Conservation (phyloP, 2,797 vertebrate genomes). For the Coendou prehensilis region DNA sequence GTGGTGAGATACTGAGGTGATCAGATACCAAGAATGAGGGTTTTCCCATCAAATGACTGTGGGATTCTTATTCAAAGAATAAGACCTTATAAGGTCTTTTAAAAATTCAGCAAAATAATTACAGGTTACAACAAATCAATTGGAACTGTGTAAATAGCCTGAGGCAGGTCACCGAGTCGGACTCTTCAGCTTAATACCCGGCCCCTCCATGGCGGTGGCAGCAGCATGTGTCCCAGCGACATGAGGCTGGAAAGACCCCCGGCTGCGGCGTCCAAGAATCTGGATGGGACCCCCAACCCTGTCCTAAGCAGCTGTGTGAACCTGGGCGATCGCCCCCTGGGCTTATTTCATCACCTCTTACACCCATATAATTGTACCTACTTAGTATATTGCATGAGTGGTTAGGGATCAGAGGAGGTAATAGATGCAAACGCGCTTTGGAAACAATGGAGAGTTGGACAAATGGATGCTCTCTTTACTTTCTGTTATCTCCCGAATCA, state of each 20-base stretch:
- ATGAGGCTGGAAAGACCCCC: background rate
- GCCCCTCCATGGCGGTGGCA: background rate
- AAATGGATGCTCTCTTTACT: background rate
- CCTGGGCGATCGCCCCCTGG: background rate
- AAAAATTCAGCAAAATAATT: slow-evolving; percentile 86
- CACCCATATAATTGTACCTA: background rate
- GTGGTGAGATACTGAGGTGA: background rate
- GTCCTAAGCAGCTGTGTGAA: background rate
- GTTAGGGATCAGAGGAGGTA: background rate
- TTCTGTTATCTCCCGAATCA: background rate
- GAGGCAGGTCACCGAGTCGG: slow-evolving; percentile 76
- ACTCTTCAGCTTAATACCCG: slow-evolving; percentile 5
- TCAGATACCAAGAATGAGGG: background rate
- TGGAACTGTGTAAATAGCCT: slow-evolving; percentile 84
- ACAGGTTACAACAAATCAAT: slow-evolving; percentile 87
- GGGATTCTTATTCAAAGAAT: background rate
- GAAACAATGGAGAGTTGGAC: background rate
- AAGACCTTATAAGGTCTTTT: slow-evolving; percentile 1
- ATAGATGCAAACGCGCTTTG: background rate
- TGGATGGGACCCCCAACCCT: background rate
- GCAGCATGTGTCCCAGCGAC: background rate
- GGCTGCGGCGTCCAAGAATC: rapidly evolving
- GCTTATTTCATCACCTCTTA: background rate
- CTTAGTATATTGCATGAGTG: background rate
- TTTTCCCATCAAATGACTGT: background rate